Percentiles rank a stretch among this genome's conserved stretches.
Evolutionary conservation across 1,140 invertebrate genomes (phyloP).

Genomic region (Hylaeus volcanicus): DNA sequence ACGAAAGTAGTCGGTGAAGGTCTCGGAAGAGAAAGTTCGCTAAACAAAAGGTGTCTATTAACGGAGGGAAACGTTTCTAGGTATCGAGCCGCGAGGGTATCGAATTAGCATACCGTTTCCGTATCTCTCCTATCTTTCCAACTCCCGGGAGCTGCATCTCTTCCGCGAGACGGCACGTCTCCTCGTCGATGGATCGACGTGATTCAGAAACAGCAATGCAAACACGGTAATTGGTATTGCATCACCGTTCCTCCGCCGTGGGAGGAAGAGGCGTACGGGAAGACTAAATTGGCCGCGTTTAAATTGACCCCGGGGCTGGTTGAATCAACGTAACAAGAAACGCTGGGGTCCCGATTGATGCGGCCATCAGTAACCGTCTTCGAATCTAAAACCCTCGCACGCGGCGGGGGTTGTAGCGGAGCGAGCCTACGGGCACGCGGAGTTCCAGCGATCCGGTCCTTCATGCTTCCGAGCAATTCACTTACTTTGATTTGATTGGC

Average conservation of each 20-base stretch:
- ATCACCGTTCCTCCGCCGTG: background rate
- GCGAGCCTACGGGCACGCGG: constrained; percentile 45
- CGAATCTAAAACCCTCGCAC: background rate
- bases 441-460: constrained; percentile 41
- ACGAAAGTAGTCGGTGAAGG: too few relatives aligned
- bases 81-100: background rate
- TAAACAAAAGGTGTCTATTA: too few relatives aligned
- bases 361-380: constrained; percentile 30
- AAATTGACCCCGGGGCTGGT: constrained; percentile 25
- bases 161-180: background rate
- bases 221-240: constrained; percentile 38
- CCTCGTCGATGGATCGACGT: background rate
- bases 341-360: constrained; percentile 22
- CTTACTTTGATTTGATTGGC: constrained; percentile 80
- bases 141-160: background rate
- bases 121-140: too few relatives aligned
- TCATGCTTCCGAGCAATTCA: constrained; percentile 71
- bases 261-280: background rate
- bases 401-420: constrained; percentile 1
- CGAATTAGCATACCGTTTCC: constrained; percentile 12
- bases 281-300: constrained; percentile 27
- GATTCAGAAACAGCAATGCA: background rate
- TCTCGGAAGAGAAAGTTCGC: too few relatives aligned
- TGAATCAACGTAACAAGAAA: constrained; percentile 30
- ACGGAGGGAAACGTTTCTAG: background rate